Evolutionary conservation across 2,113 vertebrate species (phyloP).

Genomic region (Aepyceros melampus): DNA sequence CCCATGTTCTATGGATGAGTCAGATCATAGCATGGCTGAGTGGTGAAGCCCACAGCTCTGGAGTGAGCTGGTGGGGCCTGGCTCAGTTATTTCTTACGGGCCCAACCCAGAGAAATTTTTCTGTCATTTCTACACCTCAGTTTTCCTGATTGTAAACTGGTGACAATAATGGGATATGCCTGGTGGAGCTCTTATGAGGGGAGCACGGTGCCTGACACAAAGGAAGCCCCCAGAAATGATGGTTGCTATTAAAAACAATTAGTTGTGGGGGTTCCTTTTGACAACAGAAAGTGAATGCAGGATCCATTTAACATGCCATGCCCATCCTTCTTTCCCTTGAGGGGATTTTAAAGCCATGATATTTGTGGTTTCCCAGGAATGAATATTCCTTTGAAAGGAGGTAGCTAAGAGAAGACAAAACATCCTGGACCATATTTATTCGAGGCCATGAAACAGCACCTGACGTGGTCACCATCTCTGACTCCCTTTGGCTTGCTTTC

Average conservation of each 20-base stretch:
- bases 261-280: not conserved
- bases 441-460: not conserved
- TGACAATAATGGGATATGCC: too few species aligned
- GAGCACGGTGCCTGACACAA: not conserved
- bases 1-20: not conserved
- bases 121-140: not conserved
- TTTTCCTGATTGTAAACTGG: not conserved
- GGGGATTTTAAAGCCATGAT: not conserved
- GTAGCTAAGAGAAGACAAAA: not conserved
- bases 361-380: not conserved
- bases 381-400: not conserved
- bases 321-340: not conserved
- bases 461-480: not conserved
- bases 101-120: not conserved
- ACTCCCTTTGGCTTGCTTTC: not conserved
- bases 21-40: fast-evolving
- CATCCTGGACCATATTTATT: not conserved
- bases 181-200: not conserved
- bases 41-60: not conserved
- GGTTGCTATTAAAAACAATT: not conserved
- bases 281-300: not conserved
- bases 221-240: not conserved
- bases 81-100: not conserved
- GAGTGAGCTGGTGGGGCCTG: fast-evolving
- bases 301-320: not conserved